These are phyloP conservation scores for Aurelia sp. DNA, from an alignment of 30 jellyfish, hydroid and myxozoan genomes.

Conservation along the genomic window DNA sequence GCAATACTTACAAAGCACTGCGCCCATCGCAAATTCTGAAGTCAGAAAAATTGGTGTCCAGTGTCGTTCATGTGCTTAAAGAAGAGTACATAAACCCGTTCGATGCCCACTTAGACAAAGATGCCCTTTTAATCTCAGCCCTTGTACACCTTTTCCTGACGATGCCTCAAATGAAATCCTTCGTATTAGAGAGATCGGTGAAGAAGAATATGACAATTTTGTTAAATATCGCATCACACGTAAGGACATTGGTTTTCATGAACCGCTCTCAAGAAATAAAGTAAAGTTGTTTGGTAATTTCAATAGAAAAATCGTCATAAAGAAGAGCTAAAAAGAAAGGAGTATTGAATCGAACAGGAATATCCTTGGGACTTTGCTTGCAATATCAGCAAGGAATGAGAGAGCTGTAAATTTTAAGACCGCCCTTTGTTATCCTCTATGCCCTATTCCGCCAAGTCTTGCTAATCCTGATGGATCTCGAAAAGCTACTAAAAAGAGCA, in stretches of 20 bases:
- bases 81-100: constrained; percentile 53
- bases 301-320: not conserved
- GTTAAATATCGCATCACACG: constrained; percentile 1
- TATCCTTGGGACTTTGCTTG: constrained; percentile 41
- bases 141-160: too few species aligned
- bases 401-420: constrained; percentile 17
- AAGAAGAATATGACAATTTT: constrained; percentile 44
- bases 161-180: too few species aligned
- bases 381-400: constrained; percentile 42
- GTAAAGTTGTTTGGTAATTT: constrained; percentile 25
- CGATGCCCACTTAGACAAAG: constrained; percentile 28
- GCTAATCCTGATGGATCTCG: constrained; percentile 77
- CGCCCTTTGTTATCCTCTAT: constrained; percentile 40
- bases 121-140: too few species aligned
- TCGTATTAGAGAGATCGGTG: constrained; percentile 33
- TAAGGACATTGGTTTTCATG: constrained; percentile 18
- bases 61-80: constrained; percentile 27
- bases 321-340: constrained; percentile 2
- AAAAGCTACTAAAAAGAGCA: too few species aligned
- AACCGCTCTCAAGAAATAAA: constrained; percentile 9
- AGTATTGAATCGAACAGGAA: constrained; percentile 51
- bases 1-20: constrained; percentile 26
- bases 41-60: constrained; percentile 31
- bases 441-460: constrained; percentile 42
- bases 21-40: constrained; percentile 45